Conservation (phyloP, 92 coral and sea anemone species). For the Porites lobata region DNA sequence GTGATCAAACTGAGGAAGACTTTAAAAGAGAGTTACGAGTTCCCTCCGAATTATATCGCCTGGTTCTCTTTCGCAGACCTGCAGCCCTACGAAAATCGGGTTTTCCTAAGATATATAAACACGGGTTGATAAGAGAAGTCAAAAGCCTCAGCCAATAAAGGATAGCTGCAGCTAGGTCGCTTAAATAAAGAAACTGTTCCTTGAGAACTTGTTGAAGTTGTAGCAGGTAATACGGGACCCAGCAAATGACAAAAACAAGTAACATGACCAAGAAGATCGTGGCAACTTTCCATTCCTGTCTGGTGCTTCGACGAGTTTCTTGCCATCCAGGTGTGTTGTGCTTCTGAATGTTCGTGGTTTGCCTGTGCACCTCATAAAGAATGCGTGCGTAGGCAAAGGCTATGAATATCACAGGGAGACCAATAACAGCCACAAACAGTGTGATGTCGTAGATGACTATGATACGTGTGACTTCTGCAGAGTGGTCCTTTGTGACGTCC, state of each 20-base stretch:
- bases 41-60: background rate
- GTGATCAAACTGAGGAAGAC: constrained; percentile 15
- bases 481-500: constrained; percentile 31
- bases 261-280: constrained; percentile 68
- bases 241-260: constrained; percentile 61
- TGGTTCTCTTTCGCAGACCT: constrained; percentile 15
- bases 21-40: constrained; percentile 6
- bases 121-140: constrained; percentile 76
- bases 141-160: constrained; percentile 58
- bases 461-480: background rate
- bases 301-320: constrained; percentile 52
- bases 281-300: constrained; percentile 75
- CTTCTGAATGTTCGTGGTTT: constrained; percentile 61
- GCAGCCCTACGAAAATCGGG: constrained; percentile 78
- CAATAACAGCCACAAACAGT: constrained; percentile 60
- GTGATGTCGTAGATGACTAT: constrained; percentile 65
- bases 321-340: constrained; percentile 75
- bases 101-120: constrained; percentile 78
- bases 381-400: constrained; percentile 67
- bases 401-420: constrained; percentile 69
- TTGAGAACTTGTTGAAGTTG: constrained; percentile 65
- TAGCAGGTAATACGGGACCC: constrained; percentile 72
- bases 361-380: constrained; percentile 73
- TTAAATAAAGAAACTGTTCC: constrained; percentile 20
- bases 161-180: constrained; percentile 4